Base-by-base conservation (phyloP, 1,140 invertebrate genomes). In the Trichoplusia ni region DNA sequence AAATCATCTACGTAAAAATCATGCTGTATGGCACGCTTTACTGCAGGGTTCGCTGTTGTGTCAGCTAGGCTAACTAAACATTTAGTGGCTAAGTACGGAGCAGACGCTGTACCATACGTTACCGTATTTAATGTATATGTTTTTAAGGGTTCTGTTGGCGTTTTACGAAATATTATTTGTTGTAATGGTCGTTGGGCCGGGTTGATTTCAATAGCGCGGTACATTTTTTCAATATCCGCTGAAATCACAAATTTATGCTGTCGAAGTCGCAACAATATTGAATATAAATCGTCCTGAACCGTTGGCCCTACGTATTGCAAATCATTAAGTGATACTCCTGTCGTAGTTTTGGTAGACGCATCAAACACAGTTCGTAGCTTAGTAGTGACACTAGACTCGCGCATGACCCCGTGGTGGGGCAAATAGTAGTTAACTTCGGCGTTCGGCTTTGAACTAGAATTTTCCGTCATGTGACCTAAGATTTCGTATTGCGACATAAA, bases 1-100 rank as follows among this genome's bases (percentile, higher is more conserved):
- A 89, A 42, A 66, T 92, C 89, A 58, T 92, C 91, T 1, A 91
- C 81, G 62, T 91, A 92, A 64, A 90, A 89, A 64, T 86, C 81
- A 6, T 47, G 61, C 35, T 58, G 9, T n/a, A 86, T 79, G 11
- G 67, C 46, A 49, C 60, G 14, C 8, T 40, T 40, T 6, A 40
- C 18, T 7, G 4, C 5, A 40, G 14, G 14, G 23, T 64, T 27
- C 16, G 7, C 6, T 21, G 7, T 7, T 18, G 19, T 8, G 11
- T 21, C 14, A 19, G 38, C 63, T 1, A 65, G 19, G 9, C 37
- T 58, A 8, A 58, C 47, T 33, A 47, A 11, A 37, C 31, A 64
- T 21, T 35, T 53, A 13, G 38, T 56, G 2, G 56, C 40, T 0
- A 56, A 14, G 14, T 56, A 56, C 9, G 51, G 49, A 8, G 51